Evolutionary conservation across 2,888 invertebrate species (phyloP).

Genomic region (Drosophila dives): DNA sequence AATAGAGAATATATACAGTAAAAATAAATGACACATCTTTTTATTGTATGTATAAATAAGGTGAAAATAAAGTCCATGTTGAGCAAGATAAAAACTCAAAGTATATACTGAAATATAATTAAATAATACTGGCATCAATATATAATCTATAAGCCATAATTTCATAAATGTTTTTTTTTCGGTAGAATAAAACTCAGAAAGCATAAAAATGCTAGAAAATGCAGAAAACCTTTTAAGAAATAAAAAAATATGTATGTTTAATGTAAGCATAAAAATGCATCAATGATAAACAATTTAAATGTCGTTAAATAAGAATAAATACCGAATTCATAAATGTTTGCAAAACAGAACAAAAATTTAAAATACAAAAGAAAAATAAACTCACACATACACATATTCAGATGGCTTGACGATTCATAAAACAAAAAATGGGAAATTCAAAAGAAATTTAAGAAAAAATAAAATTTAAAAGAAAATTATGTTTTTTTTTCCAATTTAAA

Average conservation of each 20-base stretch:
- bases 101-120: conserved; percentile 35
- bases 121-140: conserved; percentile 24
- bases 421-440: neutral
- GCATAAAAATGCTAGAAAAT: conserved; percentile 15
- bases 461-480: neutral
- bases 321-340: conserved; percentile 16
- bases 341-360: conserved; percentile 7
- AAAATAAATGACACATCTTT: conserved; percentile 14
- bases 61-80: conserved; percentile 68
- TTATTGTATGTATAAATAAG: conserved; percentile 51
- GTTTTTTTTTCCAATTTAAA: conserved; percentile 3
- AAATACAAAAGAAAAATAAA: conserved; percentile 4
- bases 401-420: conserved; percentile 11
- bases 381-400: conserved; percentile 25
- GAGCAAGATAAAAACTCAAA: conserved; percentile 48
- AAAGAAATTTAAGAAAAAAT: neutral
- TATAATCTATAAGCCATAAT: conserved; percentile 46
- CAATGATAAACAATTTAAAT: conserved; percentile 61
- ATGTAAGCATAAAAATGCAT: conserved; percentile 54
- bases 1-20: conserved; percentile 8
- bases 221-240: conserved; percentile 52
- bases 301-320: conserved; percentile 50
- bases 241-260: conserved; percentile 62
- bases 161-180: conserved; percentile 56
- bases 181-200: conserved; percentile 43